A percentile compares a stretch with the other conserved stretches of the same genome.
Evolutionary conservation across 2,888 invertebrate species (phyloP).

Genomic region (Drosophila merina): DNA sequence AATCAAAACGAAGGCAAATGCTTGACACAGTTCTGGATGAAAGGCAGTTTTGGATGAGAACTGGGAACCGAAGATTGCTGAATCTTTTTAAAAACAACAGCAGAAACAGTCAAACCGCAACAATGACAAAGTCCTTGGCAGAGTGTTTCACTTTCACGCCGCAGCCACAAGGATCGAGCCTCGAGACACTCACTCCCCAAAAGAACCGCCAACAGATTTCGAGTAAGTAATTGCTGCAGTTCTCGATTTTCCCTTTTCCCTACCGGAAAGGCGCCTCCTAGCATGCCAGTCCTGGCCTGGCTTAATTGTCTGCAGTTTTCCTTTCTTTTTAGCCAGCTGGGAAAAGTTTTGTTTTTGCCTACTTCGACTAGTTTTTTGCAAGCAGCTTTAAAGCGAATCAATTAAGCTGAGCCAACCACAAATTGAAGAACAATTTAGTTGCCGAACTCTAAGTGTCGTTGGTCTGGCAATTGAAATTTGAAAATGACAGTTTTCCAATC

Average conservation of each 20-base stretch:
- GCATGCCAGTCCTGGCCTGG: constrained; percentile 28
- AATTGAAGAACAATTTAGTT: constrained; percentile 35
- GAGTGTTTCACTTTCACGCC: constrained; percentile 74
- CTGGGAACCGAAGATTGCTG: constrained; percentile 11
- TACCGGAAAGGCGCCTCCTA: constrained; percentile 2
- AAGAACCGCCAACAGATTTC: constrained; percentile 57
- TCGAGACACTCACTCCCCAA: constrained; percentile 24
- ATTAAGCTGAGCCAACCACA: constrained; percentile 61
- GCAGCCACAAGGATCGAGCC: constrained; percentile 61
- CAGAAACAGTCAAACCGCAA: constrained; percentile 57
- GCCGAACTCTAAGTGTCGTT: constrained; percentile 11
- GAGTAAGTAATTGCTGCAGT: constrained; percentile 75
- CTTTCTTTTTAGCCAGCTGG: constrained; percentile 56
- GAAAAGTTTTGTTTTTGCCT: constrained; percentile 35
- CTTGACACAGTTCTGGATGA: constrained; percentile 65
- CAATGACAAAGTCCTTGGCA: constrained; percentile 69
- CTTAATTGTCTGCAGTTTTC: constrained; percentile 75
- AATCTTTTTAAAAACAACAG: constrained; percentile 52
- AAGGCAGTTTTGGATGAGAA: neutral
- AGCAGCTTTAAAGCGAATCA: constrained; percentile 71
- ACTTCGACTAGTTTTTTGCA: constrained; percentile 42
- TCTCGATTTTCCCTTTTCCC: constrained; percentile 38
- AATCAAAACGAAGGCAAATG: constrained; percentile 56
- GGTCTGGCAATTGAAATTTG: neutral
- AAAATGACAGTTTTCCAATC: neutral